Evolutionary conservation across 2,113 vertebrate species (phyloP).

Genomic region (Helogale parvula): DNA sequence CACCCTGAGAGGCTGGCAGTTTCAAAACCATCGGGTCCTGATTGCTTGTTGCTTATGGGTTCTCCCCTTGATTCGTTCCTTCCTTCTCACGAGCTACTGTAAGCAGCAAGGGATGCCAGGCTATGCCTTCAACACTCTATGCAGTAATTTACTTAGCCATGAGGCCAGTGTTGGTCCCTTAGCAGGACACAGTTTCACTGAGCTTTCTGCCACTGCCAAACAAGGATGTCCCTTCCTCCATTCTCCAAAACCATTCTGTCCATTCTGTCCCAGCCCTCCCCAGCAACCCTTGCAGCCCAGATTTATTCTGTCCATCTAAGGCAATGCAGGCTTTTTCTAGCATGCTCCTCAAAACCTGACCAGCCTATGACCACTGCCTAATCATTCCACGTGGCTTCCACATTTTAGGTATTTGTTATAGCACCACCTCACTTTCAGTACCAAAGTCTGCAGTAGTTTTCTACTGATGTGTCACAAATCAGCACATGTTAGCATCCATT

Average conservation of each 20-base stretch:
- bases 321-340: not conserved
- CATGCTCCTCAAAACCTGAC: not conserved
- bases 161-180: too few relatives aligned
- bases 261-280: not conserved
- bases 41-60: not conserved
- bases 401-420: not conserved
- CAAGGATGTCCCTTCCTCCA: too few relatives aligned
- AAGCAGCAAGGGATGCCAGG: not conserved
- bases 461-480: not conserved
- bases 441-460: not conserved
- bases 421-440: not conserved
- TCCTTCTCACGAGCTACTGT: not conserved
- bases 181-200: too few relatives aligned
- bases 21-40: not conserved
- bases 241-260: too few relatives aligned
- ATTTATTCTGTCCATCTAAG: not conserved
- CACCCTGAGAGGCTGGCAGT: not conserved
- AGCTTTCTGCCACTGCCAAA: too few relatives aligned
- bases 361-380: too few relatives aligned
- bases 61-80: not conserved
- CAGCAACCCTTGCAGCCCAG: not conserved
- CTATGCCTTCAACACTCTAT: not conserved
- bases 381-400: too few relatives aligned
- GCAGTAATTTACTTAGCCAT: not conserved
- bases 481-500: not conserved